These are phyloP conservation scores for Aplodontia rufa DNA, from an alignment of 2,113 vertebrate species.

Conservation along the genomic window DNA sequence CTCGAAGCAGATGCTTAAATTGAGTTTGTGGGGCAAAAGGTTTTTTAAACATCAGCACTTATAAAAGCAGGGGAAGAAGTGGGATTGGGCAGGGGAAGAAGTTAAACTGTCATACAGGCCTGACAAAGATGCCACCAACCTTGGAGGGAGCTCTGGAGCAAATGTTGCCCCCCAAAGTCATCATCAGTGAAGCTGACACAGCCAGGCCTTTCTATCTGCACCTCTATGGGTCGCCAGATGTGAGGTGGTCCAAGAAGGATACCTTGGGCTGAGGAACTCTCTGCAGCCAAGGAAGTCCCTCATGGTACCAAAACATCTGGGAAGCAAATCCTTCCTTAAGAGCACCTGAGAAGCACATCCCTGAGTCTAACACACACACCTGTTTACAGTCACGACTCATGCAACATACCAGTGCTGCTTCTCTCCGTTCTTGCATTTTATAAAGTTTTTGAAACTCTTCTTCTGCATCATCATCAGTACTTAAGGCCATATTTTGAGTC, in stretches of 20 bases:
- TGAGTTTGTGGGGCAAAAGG: neutral
- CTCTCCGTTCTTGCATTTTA: neutral
- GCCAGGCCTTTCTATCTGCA: neutral
- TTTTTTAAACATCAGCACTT: neutral
- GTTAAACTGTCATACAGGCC: neutral
- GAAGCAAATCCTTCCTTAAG: neutral
- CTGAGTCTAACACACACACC: neutral
- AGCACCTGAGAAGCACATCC: too few species aligned
- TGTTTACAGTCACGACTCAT: neutral
- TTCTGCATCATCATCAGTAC: neutral
- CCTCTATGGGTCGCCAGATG: accelerated
- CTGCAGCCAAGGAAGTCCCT: neutral
- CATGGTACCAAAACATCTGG: accelerated
- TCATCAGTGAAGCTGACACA: neutral
- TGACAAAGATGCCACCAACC: neutral
- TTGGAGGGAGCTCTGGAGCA: neutral
- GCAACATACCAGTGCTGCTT: neutral
- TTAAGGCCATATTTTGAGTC: neutral
- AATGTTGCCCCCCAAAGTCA: too few species aligned
- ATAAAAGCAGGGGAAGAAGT: neutral
- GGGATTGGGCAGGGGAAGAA: neutral
- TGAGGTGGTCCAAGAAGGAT: neutral
- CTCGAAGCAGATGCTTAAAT: neutral
- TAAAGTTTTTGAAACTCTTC: neutral
- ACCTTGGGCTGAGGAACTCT: too few species aligned